Conservation (phyloP, 2,888 invertebrate species). For the Sepioteuthis lessoniana region DNA sequence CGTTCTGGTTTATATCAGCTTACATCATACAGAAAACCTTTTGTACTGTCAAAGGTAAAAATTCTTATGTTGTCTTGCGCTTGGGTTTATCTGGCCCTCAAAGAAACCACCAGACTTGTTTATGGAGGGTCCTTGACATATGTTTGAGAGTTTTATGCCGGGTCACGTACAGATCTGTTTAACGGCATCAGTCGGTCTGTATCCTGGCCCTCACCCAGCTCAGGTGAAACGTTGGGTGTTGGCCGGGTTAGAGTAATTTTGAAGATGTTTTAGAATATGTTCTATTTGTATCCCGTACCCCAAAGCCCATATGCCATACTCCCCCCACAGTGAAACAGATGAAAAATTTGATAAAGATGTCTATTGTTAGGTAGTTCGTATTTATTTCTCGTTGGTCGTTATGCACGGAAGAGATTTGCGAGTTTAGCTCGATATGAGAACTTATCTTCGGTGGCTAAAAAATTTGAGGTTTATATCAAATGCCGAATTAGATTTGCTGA, state of each 20-base stretch:
- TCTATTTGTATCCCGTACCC: background rate
- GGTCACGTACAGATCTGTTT: background rate
- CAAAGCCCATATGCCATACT: background rate
- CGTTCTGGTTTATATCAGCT: background rate
- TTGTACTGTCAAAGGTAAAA: background rate
- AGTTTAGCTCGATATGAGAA: background rate
- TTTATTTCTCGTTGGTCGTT: background rate
- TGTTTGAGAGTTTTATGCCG: background rate
- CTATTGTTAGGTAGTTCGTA: background rate
- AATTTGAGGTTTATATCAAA: background rate
- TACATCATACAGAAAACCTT: background rate
- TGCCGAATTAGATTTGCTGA: no score
- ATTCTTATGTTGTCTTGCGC: background rate
- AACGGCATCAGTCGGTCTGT: background rate
- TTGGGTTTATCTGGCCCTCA: background rate
- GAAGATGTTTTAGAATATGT: background rate
- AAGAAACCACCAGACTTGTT: background rate
- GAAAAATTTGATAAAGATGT: constrained; percentile 7
- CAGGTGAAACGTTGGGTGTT: background rate
- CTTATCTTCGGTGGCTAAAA: background rate
- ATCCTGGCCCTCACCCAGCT: background rate
- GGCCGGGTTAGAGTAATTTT: background rate
- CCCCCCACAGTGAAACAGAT: background rate
- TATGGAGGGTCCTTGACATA: background rate
- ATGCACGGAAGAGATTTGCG: background rate